Base-by-base conservation (phyloP, 2,888 invertebrate species). In the Gymnocheta viridis region DNA sequence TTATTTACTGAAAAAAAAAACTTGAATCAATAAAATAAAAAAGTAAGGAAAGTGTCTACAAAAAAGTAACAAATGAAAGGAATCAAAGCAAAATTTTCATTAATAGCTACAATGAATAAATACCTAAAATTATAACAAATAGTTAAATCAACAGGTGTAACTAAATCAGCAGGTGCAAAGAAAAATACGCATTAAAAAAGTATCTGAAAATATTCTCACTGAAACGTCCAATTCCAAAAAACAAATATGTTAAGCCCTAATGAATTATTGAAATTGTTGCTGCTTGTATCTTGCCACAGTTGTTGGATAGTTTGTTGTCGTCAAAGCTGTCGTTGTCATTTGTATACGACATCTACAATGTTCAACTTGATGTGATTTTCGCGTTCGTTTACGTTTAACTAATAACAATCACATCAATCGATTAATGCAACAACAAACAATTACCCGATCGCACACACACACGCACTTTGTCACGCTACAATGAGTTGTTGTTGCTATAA, bases 391-490 rank as follows among this genome's bases (percentile, higher is more conserved):
- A 47, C 32, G 24, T 67, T 54, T 10, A 19, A 54, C 44, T 72
- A 73, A 56, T 67, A 69, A 69, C 44, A 73, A 74, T 74, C 64
- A 69, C 72, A 74, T 47, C 27, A 70, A 72, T 69, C 54, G 74
- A 58, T 76, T 69, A 62, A 54, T 49, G 67, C 58, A 56, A 69
- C 73, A 70, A 77, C 51, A 73, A 47, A 54, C 58, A 60, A 64
- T 69, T 6, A 72, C 64, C 64, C n/a, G 66, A 44, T 58, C 58
- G 41, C 22, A 58, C 38, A 24, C 38, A 29, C 38, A 32, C 35
- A 54, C 38, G 14, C 60, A 44, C 51, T 49, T 27, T 12, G 80
- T 84, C 77, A 84, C 81, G 84, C 84, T 84, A 81, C 62, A 84
- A 69, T 81, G 84, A 73, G 22, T 81, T 78, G 60, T 62, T 62